These are phyloP conservation scores for Philereme vetulata DNA, from an alignment of 2,888 invertebrate genomes.

Conservation along the genomic window DNA sequence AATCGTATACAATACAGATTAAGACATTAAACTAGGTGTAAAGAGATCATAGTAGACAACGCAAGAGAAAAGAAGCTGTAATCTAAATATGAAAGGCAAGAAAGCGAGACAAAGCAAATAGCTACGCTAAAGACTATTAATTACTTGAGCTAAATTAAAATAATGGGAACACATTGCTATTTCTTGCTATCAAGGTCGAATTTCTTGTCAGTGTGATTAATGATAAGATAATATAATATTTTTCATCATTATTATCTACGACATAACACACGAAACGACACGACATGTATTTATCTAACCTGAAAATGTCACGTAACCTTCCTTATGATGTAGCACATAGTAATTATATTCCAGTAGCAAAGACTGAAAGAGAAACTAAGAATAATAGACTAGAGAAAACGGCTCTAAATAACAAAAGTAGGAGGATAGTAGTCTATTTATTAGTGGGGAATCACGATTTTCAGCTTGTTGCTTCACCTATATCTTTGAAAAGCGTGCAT, in stretches of 20 bases:
- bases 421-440: constrained; percentile 26
- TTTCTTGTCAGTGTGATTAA: constrained; percentile 46
- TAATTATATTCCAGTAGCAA: constrained; percentile 19
- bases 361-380: constrained; percentile 18
- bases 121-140: constrained; percentile 47
- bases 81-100: constrained; percentile 54
- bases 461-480: constrained; percentile 41
- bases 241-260: constrained; percentile 33
- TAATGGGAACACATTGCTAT: constrained; percentile 37
- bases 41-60: constrained; percentile 3
- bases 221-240: constrained; percentile 42
- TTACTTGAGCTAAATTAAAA: constrained; percentile 51
- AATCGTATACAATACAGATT: constrained; percentile 1
- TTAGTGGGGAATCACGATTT: constrained; percentile 41
- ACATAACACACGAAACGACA: constrained; percentile 32
- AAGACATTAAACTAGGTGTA: neutral
- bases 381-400: constrained; percentile 9
- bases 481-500: constrained; percentile 43
- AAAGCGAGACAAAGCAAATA: constrained; percentile 66
- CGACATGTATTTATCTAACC: constrained; percentile 43
- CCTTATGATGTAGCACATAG: constrained; percentile 17
- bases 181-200: constrained; percentile 45
- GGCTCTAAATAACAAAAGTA: constrained; percentile 10
- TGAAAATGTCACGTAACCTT: constrained; percentile 38
- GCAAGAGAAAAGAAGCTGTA: constrained; percentile 33